Evolutionary conservation across 2,797 vertebrate species (phyloP).

Genomic region (Vipera ursinii): DNA sequence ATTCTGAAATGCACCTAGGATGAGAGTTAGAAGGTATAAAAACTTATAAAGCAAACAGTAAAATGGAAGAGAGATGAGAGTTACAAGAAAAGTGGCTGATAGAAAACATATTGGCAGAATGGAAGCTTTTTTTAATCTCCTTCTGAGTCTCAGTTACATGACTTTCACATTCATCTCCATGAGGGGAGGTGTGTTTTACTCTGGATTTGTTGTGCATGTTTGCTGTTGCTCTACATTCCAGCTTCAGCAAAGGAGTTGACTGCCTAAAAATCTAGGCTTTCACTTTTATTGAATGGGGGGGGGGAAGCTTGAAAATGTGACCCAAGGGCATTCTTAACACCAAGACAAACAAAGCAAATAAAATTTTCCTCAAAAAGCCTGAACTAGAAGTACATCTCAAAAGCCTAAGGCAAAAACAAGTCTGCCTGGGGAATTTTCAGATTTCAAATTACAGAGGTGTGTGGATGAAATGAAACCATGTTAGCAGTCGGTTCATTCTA

Average conservation of each 20-base stretch:
- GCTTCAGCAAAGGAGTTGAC: not conserved
- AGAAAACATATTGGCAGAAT: not conserved
- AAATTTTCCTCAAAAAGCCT: not conserved
- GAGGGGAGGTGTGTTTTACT: not conserved
- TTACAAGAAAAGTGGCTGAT: not conserved
- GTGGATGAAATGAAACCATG: constrained; percentile 8
- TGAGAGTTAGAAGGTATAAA: not conserved
- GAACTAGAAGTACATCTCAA: not conserved
- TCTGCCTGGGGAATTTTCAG: constrained; percentile 1
- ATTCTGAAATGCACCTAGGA: constrained; percentile 6
- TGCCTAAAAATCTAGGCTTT: not conserved
- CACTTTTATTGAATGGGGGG: not conserved
- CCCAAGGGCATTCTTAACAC: constrained; percentile 20
- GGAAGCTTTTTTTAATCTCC: not conserved
- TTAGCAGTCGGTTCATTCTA: not conserved
- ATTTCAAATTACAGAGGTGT: constrained; percentile 11
- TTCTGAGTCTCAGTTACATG: not conserved
- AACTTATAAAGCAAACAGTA: not conserved
- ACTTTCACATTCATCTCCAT: not conserved
- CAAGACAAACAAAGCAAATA: constrained; percentile 28
- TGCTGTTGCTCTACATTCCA: not conserved
- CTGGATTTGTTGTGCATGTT: not conserved
- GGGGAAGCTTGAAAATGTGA: constrained; percentile 7
- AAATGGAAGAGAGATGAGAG: not conserved
- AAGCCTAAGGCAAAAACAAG: not conserved